phyloP scores from a whole-genome alignment of 2,888 invertebrate genomes.

The Neoaliturus tenellus region DNA sequence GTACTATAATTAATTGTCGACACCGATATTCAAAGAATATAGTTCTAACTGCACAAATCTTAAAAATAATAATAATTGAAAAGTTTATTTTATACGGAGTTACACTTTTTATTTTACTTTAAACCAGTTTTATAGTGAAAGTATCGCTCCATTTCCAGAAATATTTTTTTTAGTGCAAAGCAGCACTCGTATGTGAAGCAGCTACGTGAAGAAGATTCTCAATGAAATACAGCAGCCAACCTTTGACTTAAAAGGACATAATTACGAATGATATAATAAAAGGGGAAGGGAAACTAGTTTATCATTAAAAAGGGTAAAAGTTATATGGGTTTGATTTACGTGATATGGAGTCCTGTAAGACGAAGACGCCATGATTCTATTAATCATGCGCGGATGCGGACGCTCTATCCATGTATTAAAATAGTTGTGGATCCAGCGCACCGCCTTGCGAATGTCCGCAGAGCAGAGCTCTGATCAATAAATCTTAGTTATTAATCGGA shows the following conservation, averaged over 20 bases:
- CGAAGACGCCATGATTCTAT: slow-evolving; percentile 28
- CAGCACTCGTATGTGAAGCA: too few species aligned
- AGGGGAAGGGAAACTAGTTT: slow-evolving; percentile 29
- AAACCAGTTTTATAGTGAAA: too few species aligned
- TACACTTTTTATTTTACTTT: too few species aligned
- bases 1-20: too few species aligned
- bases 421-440: slow-evolving; percentile 34
- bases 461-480: slow-evolving; percentile 27
- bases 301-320: slow-evolving; percentile 47
- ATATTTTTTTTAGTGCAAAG: too few species aligned
- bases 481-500: slow-evolving; percentile 60
- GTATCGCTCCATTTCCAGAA: too few species aligned
- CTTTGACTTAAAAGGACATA: slow-evolving; percentile 23
- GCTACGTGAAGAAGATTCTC: background rate
- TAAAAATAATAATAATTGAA: too few species aligned
- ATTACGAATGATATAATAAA: slow-evolving; percentile 40
- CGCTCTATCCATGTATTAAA: slow-evolving; percentile 41
- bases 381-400: slow-evolving; percentile 13
- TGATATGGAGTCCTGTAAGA: slow-evolving; percentile 27
- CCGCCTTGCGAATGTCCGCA: background rate
- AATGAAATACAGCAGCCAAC: slow-evolving; percentile 1
- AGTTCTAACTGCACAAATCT: too few species aligned
- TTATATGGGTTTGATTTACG: slow-evolving; percentile 32
- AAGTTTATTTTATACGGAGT: too few species aligned
- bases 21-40: too few species aligned